phyloP scores from a whole-genome alignment of 2,888 invertebrate species.

The Sarcophaga subvicina region DNA sequence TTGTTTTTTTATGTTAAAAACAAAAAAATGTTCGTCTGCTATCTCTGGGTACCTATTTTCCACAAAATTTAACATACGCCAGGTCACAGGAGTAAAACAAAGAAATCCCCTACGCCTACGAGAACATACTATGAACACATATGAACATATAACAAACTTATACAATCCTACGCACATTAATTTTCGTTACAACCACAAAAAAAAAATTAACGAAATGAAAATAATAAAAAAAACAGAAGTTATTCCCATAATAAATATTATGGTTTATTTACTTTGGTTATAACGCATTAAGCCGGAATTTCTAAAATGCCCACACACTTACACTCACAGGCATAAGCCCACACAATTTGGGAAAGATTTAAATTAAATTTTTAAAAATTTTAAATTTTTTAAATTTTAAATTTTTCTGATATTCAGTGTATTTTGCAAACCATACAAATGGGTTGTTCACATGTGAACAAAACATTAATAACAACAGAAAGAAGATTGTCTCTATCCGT shows the following conservation, averaged over 20 bases:
- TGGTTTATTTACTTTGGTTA: constrained; percentile 15
- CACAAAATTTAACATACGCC: constrained; percentile 34
- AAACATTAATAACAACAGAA: too few relatives aligned
- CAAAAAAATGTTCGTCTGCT: neutral
- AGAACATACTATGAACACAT: neutral
- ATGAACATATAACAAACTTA: too few relatives aligned
- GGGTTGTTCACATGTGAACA: too few relatives aligned
- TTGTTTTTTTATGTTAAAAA: neutral
- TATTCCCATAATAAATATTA: neutral
- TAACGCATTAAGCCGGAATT: constrained; percentile 6
- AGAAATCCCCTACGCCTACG: neutral
- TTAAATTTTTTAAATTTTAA: too few relatives aligned
- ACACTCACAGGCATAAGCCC: neutral
- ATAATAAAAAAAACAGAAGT: too few relatives aligned
- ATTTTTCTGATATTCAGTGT: too few relatives aligned
- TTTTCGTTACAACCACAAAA: too few relatives aligned
- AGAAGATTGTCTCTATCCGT: too few relatives aligned
- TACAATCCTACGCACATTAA: too few relatives aligned
- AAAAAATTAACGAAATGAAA: neutral
- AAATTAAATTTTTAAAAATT: too few relatives aligned
- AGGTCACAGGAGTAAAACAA: constrained; percentile 14
- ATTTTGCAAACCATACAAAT: too few relatives aligned
- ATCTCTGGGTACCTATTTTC: constrained; percentile 4
- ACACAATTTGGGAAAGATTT: too few relatives aligned
- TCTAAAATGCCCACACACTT: neutral